A percentile compares a stretch with the other conserved stretches of the same genome.
Conservation (phyloP, 2,113 vertebrate genomes). For the Corythaixoides concolor region DNA sequence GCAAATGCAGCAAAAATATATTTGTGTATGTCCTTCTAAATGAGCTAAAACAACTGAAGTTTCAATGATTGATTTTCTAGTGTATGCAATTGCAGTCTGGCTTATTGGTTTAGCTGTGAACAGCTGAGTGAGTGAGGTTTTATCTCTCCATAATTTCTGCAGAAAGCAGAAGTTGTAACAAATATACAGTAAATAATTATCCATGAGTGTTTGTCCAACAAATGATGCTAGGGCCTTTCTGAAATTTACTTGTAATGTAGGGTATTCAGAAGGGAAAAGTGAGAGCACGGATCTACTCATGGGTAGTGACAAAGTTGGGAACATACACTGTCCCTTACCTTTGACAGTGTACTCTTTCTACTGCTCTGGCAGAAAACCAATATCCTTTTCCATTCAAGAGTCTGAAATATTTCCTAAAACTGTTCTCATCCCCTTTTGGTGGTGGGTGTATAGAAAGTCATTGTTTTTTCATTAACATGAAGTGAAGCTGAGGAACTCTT, state of each 20-base stretch:
- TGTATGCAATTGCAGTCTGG: neutral
- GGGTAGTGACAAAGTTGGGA: neutral
- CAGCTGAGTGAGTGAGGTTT: neutral
- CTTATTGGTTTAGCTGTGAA: constrained; percentile 24
- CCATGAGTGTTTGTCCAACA: neutral
- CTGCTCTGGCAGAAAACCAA: neutral
- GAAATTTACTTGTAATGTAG: neutral
- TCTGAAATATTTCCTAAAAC: neutral
- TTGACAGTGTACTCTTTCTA: neutral
- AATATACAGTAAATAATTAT: constrained; percentile 27
- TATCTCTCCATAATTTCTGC: neutral
- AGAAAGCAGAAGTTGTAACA: neutral
- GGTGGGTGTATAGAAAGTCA: neutral
- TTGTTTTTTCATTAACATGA: neutral
- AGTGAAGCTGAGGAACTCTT: neutral
- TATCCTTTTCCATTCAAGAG: neutral
- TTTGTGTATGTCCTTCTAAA: constrained; percentile 14
- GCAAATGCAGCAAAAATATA: constrained; percentile 8
- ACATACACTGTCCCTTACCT: neutral
- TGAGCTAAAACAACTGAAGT: neutral
- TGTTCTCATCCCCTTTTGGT: neutral
- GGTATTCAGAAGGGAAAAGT: neutral
- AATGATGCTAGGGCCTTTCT: neutral
- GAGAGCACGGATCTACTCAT: fast-evolving
- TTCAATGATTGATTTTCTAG: constrained; percentile 23